Evolutionary conservation across 2,888 invertebrate genomes (phyloP).

Genomic region (Rhyacophila evoluta): DNA sequence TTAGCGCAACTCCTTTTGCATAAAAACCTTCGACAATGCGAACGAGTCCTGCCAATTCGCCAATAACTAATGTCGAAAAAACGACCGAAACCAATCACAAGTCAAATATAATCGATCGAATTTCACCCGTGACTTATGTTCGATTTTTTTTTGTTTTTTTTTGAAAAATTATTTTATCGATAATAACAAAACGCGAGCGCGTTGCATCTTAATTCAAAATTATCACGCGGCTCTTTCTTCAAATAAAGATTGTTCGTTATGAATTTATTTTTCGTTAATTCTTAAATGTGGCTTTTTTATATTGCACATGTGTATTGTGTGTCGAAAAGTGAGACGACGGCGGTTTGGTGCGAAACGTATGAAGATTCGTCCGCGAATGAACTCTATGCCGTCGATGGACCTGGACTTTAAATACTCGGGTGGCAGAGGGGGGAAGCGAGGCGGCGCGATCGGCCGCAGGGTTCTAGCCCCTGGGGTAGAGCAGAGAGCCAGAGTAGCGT

Average conservation of each 20-base stretch:
- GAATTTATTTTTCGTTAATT: neutral
- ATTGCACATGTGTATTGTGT: constrained; percentile 22
- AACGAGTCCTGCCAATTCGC: neutral
- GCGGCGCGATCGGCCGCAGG: constrained; percentile 41
- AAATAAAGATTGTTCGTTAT: neutral
- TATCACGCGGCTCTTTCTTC: neutral
- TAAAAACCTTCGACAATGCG: neutral
- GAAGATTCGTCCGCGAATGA: constrained; percentile 54
- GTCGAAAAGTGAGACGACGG: neutral
- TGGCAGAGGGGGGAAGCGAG: constrained; percentile 41
- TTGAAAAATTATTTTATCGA: neutral
- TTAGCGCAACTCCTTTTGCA: constrained; percentile 17
- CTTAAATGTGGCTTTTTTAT: neutral
- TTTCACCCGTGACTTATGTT: neutral
- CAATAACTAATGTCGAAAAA: neutral
- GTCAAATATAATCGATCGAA: neutral
- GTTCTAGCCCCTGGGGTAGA: constrained; percentile 49
- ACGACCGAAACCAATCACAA: neutral
- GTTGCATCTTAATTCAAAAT: constrained; percentile 3
- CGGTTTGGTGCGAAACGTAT: constrained; percentile 45
- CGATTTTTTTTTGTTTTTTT: neutral
- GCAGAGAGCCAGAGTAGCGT: constrained; percentile 15
- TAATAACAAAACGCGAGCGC: neutral
- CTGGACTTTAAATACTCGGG: constrained; percentile 54
- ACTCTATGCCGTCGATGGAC: constrained; percentile 53